These are phyloP conservation scores for Stercorarius parasiticus DNA, from an alignment of 2,113 vertebrate species.

Conservation along the genomic window DNA sequence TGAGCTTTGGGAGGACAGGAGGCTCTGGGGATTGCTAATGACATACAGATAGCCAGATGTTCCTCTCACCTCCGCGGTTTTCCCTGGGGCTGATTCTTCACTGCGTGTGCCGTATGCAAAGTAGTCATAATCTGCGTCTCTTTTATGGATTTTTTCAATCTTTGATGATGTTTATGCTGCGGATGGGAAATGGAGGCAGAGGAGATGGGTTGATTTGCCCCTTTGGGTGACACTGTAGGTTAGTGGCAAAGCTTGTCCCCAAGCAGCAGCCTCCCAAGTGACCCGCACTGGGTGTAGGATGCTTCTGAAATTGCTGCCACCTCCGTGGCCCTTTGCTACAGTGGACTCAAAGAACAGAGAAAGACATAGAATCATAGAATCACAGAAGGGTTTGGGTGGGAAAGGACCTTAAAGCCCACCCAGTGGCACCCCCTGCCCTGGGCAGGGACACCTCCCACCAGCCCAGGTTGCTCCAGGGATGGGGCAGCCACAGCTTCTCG, in stretches of 20 bases:
- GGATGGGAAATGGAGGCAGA: neutral
- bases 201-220: neutral
- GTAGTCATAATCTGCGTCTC: neutral
- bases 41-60: constrained; percentile 26
- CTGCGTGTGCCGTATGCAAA: neutral
- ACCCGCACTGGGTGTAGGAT: neutral
- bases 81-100: neutral
- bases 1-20: constrained; percentile 39
- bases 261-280: neutral
- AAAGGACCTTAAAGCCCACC: too few relatives aligned
- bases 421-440: too few relatives aligned
- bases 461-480: too few relatives aligned
- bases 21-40: constrained; percentile 13
- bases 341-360: neutral
- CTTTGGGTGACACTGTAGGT: neutral
- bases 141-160: neutral
- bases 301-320: neutral
- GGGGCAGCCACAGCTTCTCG: too few relatives aligned
- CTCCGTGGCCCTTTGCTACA: neutral
- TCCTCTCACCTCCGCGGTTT: constrained; percentile 2
- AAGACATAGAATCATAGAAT: neutral
- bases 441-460: too few relatives aligned
- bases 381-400: too few relatives aligned
- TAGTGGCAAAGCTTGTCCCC: neutral
- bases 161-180: neutral